A percentile compares a stretch with the other conserved stretches of the same genome.
These are phyloP conservation scores for Falco biarmicus DNA, from an alignment of 2,797 vertebrate species.

Conservation along the genomic window DNA sequence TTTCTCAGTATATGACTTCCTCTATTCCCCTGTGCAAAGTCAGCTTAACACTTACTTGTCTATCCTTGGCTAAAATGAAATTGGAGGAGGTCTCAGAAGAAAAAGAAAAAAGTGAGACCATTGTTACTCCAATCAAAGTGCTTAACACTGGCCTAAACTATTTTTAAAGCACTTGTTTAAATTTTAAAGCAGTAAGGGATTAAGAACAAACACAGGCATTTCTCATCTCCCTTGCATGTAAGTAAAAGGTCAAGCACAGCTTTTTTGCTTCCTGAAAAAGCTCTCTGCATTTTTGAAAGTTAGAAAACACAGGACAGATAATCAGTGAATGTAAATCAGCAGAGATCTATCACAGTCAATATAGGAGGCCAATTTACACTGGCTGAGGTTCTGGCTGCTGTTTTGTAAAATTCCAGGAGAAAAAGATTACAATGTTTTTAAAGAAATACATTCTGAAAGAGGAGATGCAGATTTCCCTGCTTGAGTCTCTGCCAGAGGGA, in stretches of 20 bases:
- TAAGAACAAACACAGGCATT: conserved; percentile 42
- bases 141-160: conserved; percentile 25
- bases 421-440: not conserved
- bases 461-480: conserved; percentile 10
- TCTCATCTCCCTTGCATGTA: not conserved
- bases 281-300: conserved; percentile 3
- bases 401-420: conserved; percentile 8
- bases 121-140: not conserved
- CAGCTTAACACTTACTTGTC: not conserved
- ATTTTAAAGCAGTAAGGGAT: conserved; percentile 43
- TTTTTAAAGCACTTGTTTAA: conserved; percentile 65
- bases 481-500: conserved; percentile 17
- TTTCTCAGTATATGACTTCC: not conserved
- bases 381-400: not conserved
- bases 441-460: conserved; percentile 33
- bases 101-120: not conserved
- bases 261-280: not conserved
- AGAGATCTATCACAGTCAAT: not conserved
- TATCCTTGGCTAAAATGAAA: not conserved
- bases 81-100: not conserved
- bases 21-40: not conserved
- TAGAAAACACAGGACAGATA: not conserved
- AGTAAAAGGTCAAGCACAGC: conserved; percentile 35
- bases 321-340: not conserved
- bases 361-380: conserved; percentile 7